Evolutionary conservation across 2,113 vertebrate genomes (phyloP).

Genomic region (Protobothrops mucrosquamatus): DNA sequence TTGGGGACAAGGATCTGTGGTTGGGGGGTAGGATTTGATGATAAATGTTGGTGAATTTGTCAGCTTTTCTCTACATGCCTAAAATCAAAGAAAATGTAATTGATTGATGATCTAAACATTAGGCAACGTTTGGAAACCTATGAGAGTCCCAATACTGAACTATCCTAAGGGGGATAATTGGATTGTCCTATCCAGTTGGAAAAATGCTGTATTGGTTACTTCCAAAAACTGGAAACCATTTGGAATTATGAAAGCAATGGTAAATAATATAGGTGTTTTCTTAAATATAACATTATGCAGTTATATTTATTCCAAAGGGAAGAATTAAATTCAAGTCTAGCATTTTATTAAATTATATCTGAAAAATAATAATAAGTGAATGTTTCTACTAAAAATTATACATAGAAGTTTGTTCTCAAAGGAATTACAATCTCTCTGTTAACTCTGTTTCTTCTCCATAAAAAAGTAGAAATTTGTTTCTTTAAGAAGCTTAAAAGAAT

Average conservation of each 20-base stretch:
- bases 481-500: conserved; percentile 38
- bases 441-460: conserved; percentile 32
- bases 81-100: neutral
- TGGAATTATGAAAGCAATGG: neutral
- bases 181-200: neutral
- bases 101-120: neutral
- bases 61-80: neutral
- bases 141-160: neutral
- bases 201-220: neutral
- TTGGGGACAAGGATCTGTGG: neutral
- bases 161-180: neutral
- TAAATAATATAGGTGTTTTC: neutral
- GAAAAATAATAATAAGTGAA: conserved; percentile 44
- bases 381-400: conserved; percentile 41
- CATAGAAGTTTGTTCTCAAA: conserved; percentile 35
- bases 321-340: neutral
- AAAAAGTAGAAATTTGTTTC: neutral
- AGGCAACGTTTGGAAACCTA: neutral
- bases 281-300: neutral
- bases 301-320: neutral
- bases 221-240: neutral
- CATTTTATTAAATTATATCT: conserved; percentile 23
- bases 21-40: neutral
- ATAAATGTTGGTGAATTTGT: neutral
- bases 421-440: conserved; percentile 24